Evolutionary conservation across 2,113 vertebrate genomes (phyloP).

Genomic region (Pteropus alecto): DNA sequence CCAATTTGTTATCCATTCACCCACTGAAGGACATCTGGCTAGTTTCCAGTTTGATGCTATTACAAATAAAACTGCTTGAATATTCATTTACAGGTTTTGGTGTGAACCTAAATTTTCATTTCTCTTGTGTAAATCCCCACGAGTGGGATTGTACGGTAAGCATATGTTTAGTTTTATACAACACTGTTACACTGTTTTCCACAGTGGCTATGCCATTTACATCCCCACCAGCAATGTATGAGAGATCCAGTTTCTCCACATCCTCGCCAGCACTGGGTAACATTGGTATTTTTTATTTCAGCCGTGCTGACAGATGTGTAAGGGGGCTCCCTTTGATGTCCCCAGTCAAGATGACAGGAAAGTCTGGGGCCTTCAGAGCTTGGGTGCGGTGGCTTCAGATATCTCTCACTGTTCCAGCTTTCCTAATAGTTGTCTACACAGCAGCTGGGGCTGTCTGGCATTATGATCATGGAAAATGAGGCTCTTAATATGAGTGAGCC

Average conservation of each 20-base stretch:
- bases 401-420: not conserved
- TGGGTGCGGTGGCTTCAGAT: not conserved
- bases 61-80: not conserved
- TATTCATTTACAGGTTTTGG: not conserved
- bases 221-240: not conserved
- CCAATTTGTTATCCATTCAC: not conserved
- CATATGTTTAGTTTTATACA: not conserved
- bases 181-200: not conserved
- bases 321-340: not conserved
- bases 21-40: not conserved
- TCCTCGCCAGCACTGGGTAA: not conserved
- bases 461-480: not conserved
- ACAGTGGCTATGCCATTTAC: not conserved
- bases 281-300: not conserved
- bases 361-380: not conserved
- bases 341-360: not conserved
- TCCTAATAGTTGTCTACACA: not conserved
- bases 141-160: not conserved
- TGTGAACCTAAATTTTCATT: not conserved
- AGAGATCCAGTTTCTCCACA: not conserved
- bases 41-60: not conserved
- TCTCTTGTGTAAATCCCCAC: not conserved
- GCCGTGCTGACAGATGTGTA: not conserved
- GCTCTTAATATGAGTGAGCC: not conserved
- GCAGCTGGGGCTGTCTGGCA: not conserved